These are phyloP conservation scores for Chaenocephalus aceratus DNA, from an alignment of 2,113 vertebrate genomes.

Conservation along the genomic window DNA sequence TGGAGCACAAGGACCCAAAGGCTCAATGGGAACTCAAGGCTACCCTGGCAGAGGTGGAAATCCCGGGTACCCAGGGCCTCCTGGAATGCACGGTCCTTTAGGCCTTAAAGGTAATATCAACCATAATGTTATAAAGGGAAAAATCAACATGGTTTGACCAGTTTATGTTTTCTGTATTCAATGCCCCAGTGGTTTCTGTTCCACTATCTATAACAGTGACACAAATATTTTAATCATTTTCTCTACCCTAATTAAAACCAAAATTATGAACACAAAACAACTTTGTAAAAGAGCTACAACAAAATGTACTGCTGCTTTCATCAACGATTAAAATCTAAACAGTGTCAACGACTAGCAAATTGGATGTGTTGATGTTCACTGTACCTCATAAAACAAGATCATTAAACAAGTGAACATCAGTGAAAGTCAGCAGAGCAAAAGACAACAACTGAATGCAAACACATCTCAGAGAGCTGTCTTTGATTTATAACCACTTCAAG, in stretches of 20 bases:
- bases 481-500: slow-evolving; percentile 65
- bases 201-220: not conserved
- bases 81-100: slow-evolving; percentile 77
- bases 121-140: not conserved
- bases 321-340: slow-evolving; percentile 67
- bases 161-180: not conserved
- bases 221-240: not conserved
- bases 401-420: slow-evolving; percentile 66
- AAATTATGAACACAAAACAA: slow-evolving; percentile 42
- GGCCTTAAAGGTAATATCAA: slow-evolving; percentile 83
- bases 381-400: slow-evolving; percentile 64
- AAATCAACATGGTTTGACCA: not conserved
- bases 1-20: slow-evolving; percentile 81
- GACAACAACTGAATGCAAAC: slow-evolving; percentile 49
- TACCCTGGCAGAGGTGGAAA: slow-evolving; percentile 81
- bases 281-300: slow-evolving; percentile 15
- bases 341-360: slow-evolving; percentile 56
- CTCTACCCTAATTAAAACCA: slow-evolving; percentile 31
- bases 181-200: not conserved
- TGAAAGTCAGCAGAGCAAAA: slow-evolving; percentile 64
- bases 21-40: slow-evolving; percentile 78
- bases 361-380: slow-evolving; percentile 57
- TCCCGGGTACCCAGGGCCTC: slow-evolving; percentile 82
- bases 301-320: slow-evolving; percentile 60
- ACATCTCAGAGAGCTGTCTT: slow-evolving; percentile 40